Evolutionary conservation across 1,140 invertebrate species (phyloP), one percentile per base, ranked within the genome.

Genomic region (Drosophila tropicalis): DNA sequence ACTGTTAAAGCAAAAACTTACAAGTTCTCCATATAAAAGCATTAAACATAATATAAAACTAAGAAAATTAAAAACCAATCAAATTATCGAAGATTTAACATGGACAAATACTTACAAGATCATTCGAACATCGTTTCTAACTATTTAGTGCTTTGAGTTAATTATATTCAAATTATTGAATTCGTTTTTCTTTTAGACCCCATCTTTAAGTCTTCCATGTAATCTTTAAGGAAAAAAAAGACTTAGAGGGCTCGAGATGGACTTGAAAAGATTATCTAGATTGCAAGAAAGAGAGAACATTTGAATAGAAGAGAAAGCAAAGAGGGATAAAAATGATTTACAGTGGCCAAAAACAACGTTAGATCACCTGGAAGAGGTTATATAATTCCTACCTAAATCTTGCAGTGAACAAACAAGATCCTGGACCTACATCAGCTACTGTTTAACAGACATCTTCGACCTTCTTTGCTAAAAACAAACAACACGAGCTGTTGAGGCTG

Each of bases 331-430:
- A 5, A 15, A 34, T 40, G 34, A 34, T 40, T 40, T 19, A 41
- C 58, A n/a, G 39, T 51, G 22, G 34, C 12, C 54, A 44, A 34
- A 56, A 61, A 34, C 67, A 64, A 12, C 60, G 25, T 70, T 7
- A 7, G 10, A 61, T 41, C 29, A 40, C 54, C 41, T 13, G 9
- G 25, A 68, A 67, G 71, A 67, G 79, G 83, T 78, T 87, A 63
- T 79, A 70, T 64, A 75, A 78, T 78, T 67, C 62, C 32, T 61
- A 71, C 85, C 34, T 82, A 54, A 51, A 51, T 51, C 44, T 12
- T 22, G 2, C 17, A 19, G 44, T 9, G 7, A n/a, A 51, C 44
- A 51, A 51, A 22, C 9, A 19, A 51, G 44, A 51, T 51, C 17
- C 44, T 5, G 0, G 36, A 62, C 51, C 64, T 29, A 55, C 44